A percentile compares a stretch with the other conserved stretches of the same genome.
Evolutionary conservation across 2,888 invertebrate genomes (phyloP).

Genomic region (Meloe dianella): DNA sequence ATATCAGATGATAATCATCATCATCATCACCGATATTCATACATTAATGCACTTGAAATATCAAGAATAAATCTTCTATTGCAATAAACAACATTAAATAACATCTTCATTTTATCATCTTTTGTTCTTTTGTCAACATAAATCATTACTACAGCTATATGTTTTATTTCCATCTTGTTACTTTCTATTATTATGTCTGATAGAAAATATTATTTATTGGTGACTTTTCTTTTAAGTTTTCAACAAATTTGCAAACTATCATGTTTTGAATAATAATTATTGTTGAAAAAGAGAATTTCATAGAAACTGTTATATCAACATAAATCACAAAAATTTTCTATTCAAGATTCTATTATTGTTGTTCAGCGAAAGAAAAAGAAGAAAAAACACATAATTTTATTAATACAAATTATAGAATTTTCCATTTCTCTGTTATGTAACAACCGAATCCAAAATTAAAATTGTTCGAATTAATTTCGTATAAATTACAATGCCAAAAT

Average conservation of each 20-base stretch:
- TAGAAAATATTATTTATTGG: neutral
- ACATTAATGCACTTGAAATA: neutral
- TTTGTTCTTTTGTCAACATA: constrained; percentile 10
- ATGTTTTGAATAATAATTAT: neutral
- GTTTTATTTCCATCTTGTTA: neutral
- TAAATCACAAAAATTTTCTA: neutral
- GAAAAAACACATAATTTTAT: neutral
- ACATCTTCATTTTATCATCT: constrained; percentile 10
- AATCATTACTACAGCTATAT: neutral
- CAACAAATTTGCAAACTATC: constrained; percentile 5
- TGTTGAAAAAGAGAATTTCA: too few relatives aligned
- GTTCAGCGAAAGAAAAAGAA: too few relatives aligned
- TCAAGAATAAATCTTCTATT: neutral
- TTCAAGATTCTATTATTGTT: neutral
- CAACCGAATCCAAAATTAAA: neutral
- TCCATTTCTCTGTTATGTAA: neutral
- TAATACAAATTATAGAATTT: neutral
- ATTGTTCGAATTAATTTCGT: neutral
- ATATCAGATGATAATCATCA: too few relatives aligned
- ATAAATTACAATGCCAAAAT: neutral
- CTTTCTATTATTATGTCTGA: neutral
- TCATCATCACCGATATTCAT: neutral
- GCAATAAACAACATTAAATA: constrained; percentile 3
- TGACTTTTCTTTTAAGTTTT: neutral
- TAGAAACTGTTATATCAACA: neutral